Evolutionary conservation across 2,888 invertebrate genomes (phyloP), one percentile per base, ranked within the genome.

Genomic region (Lithophane socia): DNA sequence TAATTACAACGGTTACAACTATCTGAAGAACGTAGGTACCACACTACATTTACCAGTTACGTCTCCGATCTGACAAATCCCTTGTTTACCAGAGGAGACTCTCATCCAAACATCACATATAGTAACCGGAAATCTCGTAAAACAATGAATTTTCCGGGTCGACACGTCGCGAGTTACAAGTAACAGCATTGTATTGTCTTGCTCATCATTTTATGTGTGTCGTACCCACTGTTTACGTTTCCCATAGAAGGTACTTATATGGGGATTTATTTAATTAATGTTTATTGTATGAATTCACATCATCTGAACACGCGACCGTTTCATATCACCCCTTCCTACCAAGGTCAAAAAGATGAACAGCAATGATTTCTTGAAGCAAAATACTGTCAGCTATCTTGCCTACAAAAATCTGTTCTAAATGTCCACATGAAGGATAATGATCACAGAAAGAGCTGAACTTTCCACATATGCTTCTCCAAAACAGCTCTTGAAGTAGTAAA

Each of bases 71-170:
- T 58, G 16, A 18, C 16, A n/a, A 21, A 65, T 18, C 21, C 44
- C 60, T 52, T 80, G 54, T 47, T 80, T 63, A 72, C 16, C 29
- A 37, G 44, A 58, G 42, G 63, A 54, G 29, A 56, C 49, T 64
- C 54, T 13, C 65, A 52, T 64, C 42, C 42, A 52, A 63, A 82
- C 13, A 7, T n/a, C 29, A 67, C 37, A 64, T 18, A 16, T 18
- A 16, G 37, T 37, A 69, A 56, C 78, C 69, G 69, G 65, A 78
- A 83, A 60, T 69, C 29, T 66, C n/a, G 9, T 65, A 54, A 68
- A 64, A 83, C 65, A 82, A 76, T 79, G 66, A 67, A 44, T 60
- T 83, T 65, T 64, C 37, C 69, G 77, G n/a, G 42, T 69, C 56
- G 42, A 68, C 16, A n/a, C n/a, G 56, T 82, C 60, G 18, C 47